These are phyloP conservation scores for Brotula barbata DNA, from an alignment of 2,797 vertebrate species.

Conservation along the genomic window DNA sequence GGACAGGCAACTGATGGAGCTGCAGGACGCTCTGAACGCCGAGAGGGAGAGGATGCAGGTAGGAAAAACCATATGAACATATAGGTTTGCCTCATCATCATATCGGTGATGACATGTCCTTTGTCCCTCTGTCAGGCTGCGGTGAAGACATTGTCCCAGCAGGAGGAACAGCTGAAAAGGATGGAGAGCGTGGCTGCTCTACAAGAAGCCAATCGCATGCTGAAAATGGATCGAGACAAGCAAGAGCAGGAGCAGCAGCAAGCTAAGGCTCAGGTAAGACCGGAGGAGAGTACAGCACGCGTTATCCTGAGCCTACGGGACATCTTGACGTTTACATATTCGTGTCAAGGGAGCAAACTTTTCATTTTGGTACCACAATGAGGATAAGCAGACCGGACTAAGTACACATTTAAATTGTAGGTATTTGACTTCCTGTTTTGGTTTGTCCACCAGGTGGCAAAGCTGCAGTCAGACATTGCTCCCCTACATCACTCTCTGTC, in stretches of 20 bases:
- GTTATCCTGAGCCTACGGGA: no score
- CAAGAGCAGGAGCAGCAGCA: conserved; percentile 90
- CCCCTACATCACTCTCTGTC: conserved; percentile 92
- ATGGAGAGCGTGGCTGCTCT: conserved; percentile 87
- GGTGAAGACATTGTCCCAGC: conserved; percentile 89
- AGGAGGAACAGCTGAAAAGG: conserved; percentile 95
- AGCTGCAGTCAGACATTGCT: conserved; percentile 90
- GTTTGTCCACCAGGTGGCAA: conserved; percentile 80
- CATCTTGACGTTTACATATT: no score
- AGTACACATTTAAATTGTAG: no score
- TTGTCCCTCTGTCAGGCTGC: conserved; percentile 77
- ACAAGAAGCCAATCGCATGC: conserved; percentile 89
- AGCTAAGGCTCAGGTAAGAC: conserved; percentile 88
- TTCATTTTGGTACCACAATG: no score
- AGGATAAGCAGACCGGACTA: no score
- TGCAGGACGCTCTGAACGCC: conserved; percentile 86
- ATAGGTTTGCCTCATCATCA: no score
- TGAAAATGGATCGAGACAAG: conserved; percentile 89
- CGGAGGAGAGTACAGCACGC: no score
- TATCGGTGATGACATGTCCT: background rate
- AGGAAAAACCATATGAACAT: background rate
- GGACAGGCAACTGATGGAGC: conserved; percentile 88
- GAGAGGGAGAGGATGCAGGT: conserved; percentile 84
- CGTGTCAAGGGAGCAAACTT: no score
- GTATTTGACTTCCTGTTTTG: no score